Evolutionary conservation across 2,113 vertebrate genomes (phyloP).

Genomic region (Laticauda laticaudata): DNA sequence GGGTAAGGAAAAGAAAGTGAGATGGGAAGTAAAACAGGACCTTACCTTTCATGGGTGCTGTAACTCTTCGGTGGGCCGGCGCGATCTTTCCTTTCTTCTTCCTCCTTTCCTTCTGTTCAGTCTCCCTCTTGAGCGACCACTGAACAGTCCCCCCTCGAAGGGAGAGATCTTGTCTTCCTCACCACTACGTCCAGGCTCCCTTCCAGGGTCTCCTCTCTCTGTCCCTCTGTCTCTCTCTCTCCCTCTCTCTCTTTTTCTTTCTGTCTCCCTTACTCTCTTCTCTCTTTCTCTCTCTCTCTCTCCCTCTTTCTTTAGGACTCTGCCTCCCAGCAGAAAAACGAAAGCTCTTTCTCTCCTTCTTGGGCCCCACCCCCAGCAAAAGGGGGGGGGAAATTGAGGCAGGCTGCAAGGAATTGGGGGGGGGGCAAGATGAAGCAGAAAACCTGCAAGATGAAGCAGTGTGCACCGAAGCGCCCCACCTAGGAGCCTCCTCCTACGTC

Average conservation of each 20-base stretch:
- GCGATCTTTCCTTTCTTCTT: not conserved
- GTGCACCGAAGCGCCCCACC: not conserved
- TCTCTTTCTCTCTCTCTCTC: too few species aligned
- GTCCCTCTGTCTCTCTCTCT: too few species aligned
- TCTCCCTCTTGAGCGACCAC: not conserved
- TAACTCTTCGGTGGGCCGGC: not conserved
- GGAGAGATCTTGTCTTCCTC: not conserved
- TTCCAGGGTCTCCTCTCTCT: not conserved
- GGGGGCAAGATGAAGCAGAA: not conserved
- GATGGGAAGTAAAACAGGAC: not conserved
- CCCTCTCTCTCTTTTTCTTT: too few species aligned
- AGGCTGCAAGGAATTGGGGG: not conserved
- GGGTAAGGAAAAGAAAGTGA: not conserved
- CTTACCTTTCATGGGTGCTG: not conserved
- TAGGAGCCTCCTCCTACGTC: not conserved
- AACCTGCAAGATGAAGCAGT: not conserved
- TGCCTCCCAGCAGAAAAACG: not conserved
- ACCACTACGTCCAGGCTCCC: not conserved
- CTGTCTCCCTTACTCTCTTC: too few species aligned
- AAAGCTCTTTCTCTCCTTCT: not conserved
- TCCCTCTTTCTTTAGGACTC: not conserved
- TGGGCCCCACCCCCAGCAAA: not conserved
- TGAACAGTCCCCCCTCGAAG: not conserved
- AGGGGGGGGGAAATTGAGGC: not conserved
- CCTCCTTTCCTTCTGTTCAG: not conserved